A percentile compares a stretch with the other conserved stretches of the same genome.
phyloP scores from a whole-genome alignment of 1,140 invertebrate species.

The Saxidomus purpurata region DNA sequence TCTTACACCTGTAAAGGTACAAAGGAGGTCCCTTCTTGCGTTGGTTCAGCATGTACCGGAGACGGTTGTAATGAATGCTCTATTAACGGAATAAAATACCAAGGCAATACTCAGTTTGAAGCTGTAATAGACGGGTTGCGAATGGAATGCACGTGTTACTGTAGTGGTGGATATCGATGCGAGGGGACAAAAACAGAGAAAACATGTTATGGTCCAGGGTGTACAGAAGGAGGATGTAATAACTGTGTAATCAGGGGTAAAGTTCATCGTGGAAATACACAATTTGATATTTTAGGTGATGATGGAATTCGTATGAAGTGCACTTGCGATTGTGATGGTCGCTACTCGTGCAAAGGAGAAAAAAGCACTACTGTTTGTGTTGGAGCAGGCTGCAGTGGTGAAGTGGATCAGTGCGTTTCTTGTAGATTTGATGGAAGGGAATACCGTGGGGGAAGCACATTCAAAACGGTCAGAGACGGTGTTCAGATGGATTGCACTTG shows the following conservation, averaged over 20 bases:
- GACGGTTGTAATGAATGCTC: slow-evolving; percentile 35
- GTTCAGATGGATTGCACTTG: slow-evolving; percentile 42
- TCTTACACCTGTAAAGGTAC: slow-evolving; percentile 55
- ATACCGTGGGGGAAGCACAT: neutral
- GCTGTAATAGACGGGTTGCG: slow-evolving; percentile 42
- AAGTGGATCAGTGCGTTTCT: neutral
- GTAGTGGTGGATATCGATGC: slow-evolving; percentile 55
- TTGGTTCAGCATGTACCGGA: slow-evolving; percentile 33
- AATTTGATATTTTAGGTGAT: slow-evolving; percentile 27
- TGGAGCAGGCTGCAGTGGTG: slow-evolving; percentile 32
- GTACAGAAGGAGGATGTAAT: neutral
- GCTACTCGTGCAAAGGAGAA: slow-evolving; percentile 46
- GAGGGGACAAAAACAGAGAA: slow-evolving; percentile 21
- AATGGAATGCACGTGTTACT: slow-evolving; percentile 51
- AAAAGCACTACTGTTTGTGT: slow-evolving; percentile 15
- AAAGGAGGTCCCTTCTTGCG: slow-evolving; percentile 6
- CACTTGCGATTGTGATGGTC: slow-evolving; percentile 49
- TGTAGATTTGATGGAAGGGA: slow-evolving; percentile 43
- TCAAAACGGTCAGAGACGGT: slow-evolving; percentile 39
- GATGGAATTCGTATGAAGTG: slow-evolving; percentile 45
- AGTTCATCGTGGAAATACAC: slow-evolving; percentile 28
- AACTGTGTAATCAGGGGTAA: slow-evolving; percentile 41
- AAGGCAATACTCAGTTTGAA: slow-evolving; percentile 48
- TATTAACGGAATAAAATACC: slow-evolving; percentile 24
- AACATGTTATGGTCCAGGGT: slow-evolving; percentile 38